Evolutionary conservation across 2,888 invertebrate species (phyloP).

Genomic region (Schrankia costaestrigalis): DNA sequence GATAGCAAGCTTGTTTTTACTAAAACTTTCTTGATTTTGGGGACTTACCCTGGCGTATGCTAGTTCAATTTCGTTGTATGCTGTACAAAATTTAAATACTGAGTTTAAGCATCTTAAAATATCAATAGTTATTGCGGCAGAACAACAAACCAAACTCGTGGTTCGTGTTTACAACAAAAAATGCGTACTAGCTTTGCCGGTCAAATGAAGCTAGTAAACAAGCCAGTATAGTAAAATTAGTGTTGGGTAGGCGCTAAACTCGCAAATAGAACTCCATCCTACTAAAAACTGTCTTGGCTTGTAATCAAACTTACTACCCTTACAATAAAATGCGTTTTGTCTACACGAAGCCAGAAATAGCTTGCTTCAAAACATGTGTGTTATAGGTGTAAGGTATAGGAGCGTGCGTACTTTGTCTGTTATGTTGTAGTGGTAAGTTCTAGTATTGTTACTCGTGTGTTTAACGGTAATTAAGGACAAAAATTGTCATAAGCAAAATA

Average conservation of each 20-base stretch:
- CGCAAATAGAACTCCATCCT: constrained; percentile 11
- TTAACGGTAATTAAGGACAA: too few relatives aligned
- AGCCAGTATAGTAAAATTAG: constrained; percentile 4
- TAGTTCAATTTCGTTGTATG: too few relatives aligned
- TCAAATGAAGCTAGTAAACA: constrained; percentile 1
- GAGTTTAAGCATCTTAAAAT: background rate
- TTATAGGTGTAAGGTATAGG: too few relatives aligned
- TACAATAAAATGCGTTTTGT: constrained; percentile 11
- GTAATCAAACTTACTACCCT: constrained; percentile 10
- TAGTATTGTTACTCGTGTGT: too few relatives aligned
- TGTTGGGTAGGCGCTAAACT: constrained; percentile 5
- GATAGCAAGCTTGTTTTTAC: too few relatives aligned
- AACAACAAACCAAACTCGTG: background rate
- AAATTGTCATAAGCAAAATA: too few relatives aligned
- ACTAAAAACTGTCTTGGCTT: constrained; percentile 7
- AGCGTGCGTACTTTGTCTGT: too few relatives aligned
- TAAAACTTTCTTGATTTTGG: too few relatives aligned
- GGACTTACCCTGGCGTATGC: too few relatives aligned
- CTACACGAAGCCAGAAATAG: constrained; percentile 13
- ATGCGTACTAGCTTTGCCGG: background rate
- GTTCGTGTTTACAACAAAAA: background rate
- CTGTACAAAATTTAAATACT: too few relatives aligned
- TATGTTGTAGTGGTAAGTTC: too few relatives aligned
- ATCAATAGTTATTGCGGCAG: background rate
- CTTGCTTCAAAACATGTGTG: too few relatives aligned